Evolutionary conservation across 2,113 vertebrate species (phyloP), one percentile per base, ranked within the genome.

Genomic region (Rousettus leschenaultii): DNA sequence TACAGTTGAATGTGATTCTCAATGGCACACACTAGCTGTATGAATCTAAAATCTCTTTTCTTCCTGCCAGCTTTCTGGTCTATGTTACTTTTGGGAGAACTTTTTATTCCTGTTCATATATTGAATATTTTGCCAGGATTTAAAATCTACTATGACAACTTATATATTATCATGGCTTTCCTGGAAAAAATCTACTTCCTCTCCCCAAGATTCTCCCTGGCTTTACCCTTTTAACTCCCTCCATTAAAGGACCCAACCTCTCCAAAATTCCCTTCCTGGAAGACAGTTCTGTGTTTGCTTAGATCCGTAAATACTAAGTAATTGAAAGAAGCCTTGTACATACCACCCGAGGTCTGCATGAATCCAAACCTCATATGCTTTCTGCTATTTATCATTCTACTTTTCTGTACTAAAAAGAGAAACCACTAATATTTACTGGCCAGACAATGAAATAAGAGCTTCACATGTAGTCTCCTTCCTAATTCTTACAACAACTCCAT

Each of bases 71-170:
- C 28, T 89, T 97, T 82, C 87, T 80, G 48, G 45, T 92, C 63
- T 61, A 0, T 96, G 40, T 77, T 35, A 87, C 57, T 93, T 94
- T 89, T 4, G 19, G 33, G 28, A 45, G 22, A 84, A 57, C 8
- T 68, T 96, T 95, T 86, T 65, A 87, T 88, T 95, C 33, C 40
- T 77, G 35, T 92, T 93, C 93, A 66, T 83, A 88, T 66, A 48
- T 51, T 40, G 33, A 94, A 68, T 94, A 55, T n/a, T 30, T 95
- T 68, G 10, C 73, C 71, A 66, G 12, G 7, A 13, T 48, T 86
- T 73, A 78, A 92, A n/a, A 85, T 84, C 77, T 86, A 57, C 18
- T 38, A 53, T n/a, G 30, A 71, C 5, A 93, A 68, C 19, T 66
- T 93, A 28, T 3, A 84, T 6, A 87, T 96, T 83, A 63, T 35